These are phyloP conservation scores for Hymenochirus boettgeri DNA, from an alignment of 2,113 vertebrate genomes.

Conservation along the genomic window DNA sequence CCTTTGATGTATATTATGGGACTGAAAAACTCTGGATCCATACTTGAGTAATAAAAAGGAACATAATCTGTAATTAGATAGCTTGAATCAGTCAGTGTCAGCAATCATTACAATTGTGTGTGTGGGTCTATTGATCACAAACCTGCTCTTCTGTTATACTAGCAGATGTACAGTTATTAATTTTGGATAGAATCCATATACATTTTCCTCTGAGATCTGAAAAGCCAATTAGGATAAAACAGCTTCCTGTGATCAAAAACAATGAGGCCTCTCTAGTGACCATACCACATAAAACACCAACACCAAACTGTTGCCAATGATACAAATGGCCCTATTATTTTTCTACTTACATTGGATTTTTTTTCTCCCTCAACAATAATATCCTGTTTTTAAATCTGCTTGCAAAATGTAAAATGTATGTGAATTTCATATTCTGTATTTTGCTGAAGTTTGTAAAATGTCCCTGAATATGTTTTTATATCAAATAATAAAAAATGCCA, in stretches of 20 bases:
- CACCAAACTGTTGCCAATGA: slow-evolving; percentile 18
- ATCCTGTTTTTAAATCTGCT: background rate
- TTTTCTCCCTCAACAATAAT: background rate
- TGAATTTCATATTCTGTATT: background rate
- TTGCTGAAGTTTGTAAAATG: background rate
- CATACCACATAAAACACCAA: slow-evolving; percentile 37
- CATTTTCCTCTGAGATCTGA: slow-evolving; percentile 48
- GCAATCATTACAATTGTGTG: slow-evolving; percentile 50
- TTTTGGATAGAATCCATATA: slow-evolving; percentile 48
- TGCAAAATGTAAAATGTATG: background rate
- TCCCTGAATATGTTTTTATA: slow-evolving; percentile 12
- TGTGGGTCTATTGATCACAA: slow-evolving; percentile 54
- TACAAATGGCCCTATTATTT: slow-evolving; percentile 13
- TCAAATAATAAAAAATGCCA: slow-evolving; percentile 10
- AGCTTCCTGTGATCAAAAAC: slow-evolving; percentile 45
- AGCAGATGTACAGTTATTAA: slow-evolving; percentile 57
- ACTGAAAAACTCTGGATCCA: slow-evolving; percentile 35
- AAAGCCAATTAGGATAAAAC: slow-evolving; percentile 46
- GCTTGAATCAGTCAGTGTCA: slow-evolving; percentile 48
- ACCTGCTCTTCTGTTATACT: slow-evolving; percentile 45
- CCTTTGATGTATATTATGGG: slow-evolving; percentile 2
- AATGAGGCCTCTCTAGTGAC: slow-evolving; percentile 38
- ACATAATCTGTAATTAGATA: slow-evolving; percentile 50
- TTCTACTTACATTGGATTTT: slow-evolving; percentile 14
- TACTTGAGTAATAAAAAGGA: slow-evolving; percentile 42